Conservation (phyloP, 1,140 invertebrate species). For the Choristoneura fumiferana region DNA sequence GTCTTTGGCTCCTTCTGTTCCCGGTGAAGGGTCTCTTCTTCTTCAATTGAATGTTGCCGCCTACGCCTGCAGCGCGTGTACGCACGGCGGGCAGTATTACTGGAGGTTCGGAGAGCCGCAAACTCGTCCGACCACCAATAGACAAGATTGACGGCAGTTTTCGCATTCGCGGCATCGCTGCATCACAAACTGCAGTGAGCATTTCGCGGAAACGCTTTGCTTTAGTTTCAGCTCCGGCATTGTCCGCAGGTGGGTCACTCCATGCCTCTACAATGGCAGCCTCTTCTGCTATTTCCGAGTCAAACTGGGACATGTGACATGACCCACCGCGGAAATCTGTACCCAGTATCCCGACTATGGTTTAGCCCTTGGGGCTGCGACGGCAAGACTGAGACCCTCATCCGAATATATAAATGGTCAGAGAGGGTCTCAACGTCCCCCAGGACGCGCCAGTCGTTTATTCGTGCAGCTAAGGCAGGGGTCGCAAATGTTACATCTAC, state of each 20-base stretch:
- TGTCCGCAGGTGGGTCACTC: not conserved
- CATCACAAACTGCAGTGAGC: not conserved
- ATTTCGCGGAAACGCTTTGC: not conserved
- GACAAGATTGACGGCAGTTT: not conserved
- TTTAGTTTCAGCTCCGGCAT: not conserved
- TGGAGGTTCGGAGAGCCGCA: not conserved
- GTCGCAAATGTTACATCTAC: slow-evolving; percentile 33
- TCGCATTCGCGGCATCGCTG: slow-evolving; percentile 3
- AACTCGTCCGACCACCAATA: slow-evolving; percentile 17
- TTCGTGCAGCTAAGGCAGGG: slow-evolving; percentile 14
- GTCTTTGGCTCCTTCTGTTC: not conserved
- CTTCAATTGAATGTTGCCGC: not conserved
- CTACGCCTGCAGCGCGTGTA: not conserved
- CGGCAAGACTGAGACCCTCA: slow-evolving; percentile 13
- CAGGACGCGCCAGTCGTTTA: slow-evolving; percentile 24
- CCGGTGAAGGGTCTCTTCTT: not conserved
- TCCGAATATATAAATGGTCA: slow-evolving; percentile 28
- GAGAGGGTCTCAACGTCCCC: slow-evolving; percentile 29
- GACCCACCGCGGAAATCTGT: not conserved
- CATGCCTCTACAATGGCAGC: not conserved
- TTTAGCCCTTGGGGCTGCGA: too few species aligned
- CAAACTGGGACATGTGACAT: not conserved
- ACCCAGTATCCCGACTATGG: too few species aligned
- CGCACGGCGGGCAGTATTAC: not conserved
- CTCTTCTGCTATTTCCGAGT: not conserved